These are phyloP conservation scores for Sitobion miscanthi DNA, from an alignment of 1,140 invertebrate genomes.

Conservation along the genomic window DNA sequence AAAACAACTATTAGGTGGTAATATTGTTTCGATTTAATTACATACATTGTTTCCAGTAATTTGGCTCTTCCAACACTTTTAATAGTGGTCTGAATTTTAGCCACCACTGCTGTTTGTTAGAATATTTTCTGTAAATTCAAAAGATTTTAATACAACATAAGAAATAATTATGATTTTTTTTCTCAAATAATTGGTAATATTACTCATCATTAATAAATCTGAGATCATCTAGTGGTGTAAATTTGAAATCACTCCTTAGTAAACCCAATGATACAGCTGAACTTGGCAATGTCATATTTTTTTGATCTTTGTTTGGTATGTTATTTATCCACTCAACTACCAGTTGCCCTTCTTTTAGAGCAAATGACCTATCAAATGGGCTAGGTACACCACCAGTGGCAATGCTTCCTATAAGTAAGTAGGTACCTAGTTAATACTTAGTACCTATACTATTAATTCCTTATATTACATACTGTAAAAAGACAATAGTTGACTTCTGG, in stretches of 20 bases:
- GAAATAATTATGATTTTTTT: background rate
- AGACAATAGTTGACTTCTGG: too few relatives aligned
- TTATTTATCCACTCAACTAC: conserved; percentile 26
- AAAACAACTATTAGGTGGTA: background rate
- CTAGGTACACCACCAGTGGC: conserved; percentile 46
- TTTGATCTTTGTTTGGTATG: background rate
- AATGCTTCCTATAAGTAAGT: conserved; percentile 46
- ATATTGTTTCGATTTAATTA: background rate
- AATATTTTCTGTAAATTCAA: background rate
- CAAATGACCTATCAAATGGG: conserved; percentile 54
- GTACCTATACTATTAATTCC: background rate
- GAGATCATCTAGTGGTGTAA: background rate
- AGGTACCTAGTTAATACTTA: background rate
- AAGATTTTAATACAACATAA: background rate
- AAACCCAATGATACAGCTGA: conserved; percentile 48
- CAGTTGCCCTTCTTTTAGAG: conserved; percentile 48
- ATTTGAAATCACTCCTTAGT: background rate
- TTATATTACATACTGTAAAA: too few relatives aligned
- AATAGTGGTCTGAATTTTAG: conserved; percentile 13
- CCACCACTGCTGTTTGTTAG: conserved; percentile 18
- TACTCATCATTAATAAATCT: background rate
- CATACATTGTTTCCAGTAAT: conserved; percentile 37
- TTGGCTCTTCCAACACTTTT: conserved; percentile 41
- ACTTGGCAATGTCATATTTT: background rate
- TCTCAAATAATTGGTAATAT: background rate